Base-by-base conservation (phyloP, 2,113 vertebrate species). In the Capreolus pygargus region DNA sequence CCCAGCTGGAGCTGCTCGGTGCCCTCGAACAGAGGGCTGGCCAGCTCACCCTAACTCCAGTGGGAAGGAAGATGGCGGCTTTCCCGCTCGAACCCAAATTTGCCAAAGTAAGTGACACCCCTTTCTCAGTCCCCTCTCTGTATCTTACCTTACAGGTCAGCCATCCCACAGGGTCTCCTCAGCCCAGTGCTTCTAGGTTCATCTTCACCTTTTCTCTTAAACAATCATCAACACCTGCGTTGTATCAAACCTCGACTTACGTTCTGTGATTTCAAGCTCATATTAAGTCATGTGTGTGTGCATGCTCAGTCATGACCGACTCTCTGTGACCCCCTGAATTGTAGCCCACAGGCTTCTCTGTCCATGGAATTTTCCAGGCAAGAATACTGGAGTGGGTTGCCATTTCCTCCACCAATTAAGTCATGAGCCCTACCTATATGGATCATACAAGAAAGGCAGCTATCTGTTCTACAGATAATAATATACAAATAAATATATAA, bases 41-140 rank as follows among this genome's bases (percentile, higher is more conserved):
- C 3, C 99, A 99, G 93, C 98, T 99, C 28, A 89, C 96, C 43
- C 99, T 99, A 86, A 99, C 99, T 0, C 97, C 99, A 0, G 91
- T 99, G 97, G 99, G 99, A 83, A 99, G 99, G 97, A 99, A 99
- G 98, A 99, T 99, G 99, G 99, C 99, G 11, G 99, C 99, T 83
- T 99, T 99, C 97, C 99, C 99, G 3, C 98, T 99, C 97, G 99
- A 99, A 90, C 99, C 99, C 36, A 99, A 99, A 97, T 99, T 99
- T 92, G 99, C 99, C 74, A 99, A 99, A 99, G 99, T 99, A 99
- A 98, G 88, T 97, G 95, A 25, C 45, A 50, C 39, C 54, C 28
- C 47, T 45, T 92, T 43, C 82, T 90, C 54, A 19, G 54, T 90
- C 39, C 74, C 64, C 27, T 96, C 93, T 74, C 61, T 70, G 17